Evolutionary conservation across 2,888 invertebrate genomes (phyloP), one percentile per base, ranked within the genome.

Genomic region (Ormyrus nitidulus): DNA sequence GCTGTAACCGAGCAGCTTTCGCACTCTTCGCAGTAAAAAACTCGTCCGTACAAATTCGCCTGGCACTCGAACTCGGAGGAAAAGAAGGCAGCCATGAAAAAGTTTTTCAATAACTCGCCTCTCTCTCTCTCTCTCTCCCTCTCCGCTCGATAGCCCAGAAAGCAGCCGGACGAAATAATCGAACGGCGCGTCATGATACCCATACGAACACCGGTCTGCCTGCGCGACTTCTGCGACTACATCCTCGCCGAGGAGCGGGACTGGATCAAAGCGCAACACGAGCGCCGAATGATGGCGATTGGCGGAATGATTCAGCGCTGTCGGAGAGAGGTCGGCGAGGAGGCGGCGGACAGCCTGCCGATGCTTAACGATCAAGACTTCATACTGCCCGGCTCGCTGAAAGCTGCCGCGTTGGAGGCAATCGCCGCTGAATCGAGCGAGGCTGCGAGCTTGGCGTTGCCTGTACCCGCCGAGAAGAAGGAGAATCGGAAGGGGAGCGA

Each of bases 181-280:
- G 72, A 59, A n/a, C 59, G 58, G 0, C 62, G 54, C 6, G 46
- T 65, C 19, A 75, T 75, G 2, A 71, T 46, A 10, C 61, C 46
- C 85, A 87, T 92, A 80, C 86, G 91, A 6, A 93, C 93, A 59
- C 91, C 92, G 5, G 85, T 93, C 48, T 92, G 92, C 82, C 87
- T 93, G 62, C 91, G 92, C 87, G 93, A 93, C 84, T 93, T 93
- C 86, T 92, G 91, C 86, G 91, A 93, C 83, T 92, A 91, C 85
- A 90, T 92, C 48, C 86, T 91, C 68, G 91, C 91, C 79, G 92
- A 93, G 84, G 89, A 92, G 81, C 90, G 89, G 83, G 91, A 91
- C 8, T 93, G 93, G 92, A 90, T 93, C 69, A 87, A 91, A 91
- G 85, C 62, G 62, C 0, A 8, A 72, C 11, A 49, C 0, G 91